Conservation (phyloP, 1,140 invertebrate genomes). For the silkworm (Bombyx mori) region DNA sequence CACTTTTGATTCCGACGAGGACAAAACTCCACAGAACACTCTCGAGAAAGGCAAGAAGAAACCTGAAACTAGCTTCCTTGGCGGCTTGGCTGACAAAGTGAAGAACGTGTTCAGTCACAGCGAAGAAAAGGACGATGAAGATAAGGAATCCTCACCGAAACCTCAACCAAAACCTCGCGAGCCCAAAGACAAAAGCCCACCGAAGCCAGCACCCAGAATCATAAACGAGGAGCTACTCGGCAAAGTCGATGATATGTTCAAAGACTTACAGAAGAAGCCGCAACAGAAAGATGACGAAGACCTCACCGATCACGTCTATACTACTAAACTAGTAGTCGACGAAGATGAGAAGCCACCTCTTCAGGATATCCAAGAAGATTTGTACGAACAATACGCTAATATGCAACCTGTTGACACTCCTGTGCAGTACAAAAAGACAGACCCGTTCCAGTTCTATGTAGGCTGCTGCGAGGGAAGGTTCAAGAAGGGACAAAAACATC, state of each 20-base stretch:
- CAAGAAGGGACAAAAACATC: constrained; percentile 48
- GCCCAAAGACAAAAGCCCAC: constrained; percentile 44
- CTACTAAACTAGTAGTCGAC: constrained; percentile 56
- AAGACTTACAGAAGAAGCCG: constrained; percentile 54
- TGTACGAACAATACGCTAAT: constrained; percentile 55
- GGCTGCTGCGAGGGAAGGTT: constrained; percentile 51
- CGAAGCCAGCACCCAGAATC: constrained; percentile 58
- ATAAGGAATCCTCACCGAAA: constrained; percentile 46
- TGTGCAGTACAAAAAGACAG: constrained; percentile 24
- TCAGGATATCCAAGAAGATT: constrained; percentile 43
- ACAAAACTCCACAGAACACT: constrained; percentile 62
- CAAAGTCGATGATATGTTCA: constrained; percentile 69
- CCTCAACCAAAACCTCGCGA: constrained; percentile 50
- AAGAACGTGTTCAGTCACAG: constrained; percentile 54
- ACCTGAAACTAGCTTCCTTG: constrained; percentile 48
- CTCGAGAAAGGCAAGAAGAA: constrained; percentile 62
- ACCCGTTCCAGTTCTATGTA: constrained; percentile 50
- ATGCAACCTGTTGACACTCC: constrained; percentile 63
- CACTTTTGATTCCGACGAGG: constrained; percentile 69
- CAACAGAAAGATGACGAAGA: constrained; percentile 52
- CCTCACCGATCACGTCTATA: constrained; percentile 41
- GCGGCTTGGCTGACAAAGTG: constrained; percentile 56
- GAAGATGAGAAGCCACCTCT: constrained; percentile 39
- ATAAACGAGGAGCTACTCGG: constrained; percentile 62
- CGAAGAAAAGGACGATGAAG: constrained; percentile 49